These are phyloP conservation scores for Alloplasta piceator DNA, from an alignment of 2,888 invertebrate genomes.

Conservation along the genomic window DNA sequence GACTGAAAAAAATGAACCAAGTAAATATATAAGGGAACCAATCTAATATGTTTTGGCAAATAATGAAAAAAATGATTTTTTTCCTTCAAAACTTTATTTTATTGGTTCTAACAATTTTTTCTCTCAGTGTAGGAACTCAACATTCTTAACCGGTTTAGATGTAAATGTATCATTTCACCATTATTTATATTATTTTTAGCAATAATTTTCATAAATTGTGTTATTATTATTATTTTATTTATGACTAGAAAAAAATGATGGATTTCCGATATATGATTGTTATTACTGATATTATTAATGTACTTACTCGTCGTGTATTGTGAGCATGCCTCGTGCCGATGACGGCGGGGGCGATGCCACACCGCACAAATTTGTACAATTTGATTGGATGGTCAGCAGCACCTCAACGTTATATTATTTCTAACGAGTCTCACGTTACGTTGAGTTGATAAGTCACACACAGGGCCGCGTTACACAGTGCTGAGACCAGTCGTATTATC, in stretches of 20 bases:
- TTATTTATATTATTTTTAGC: background rate
- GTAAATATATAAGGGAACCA: too few relatives aligned
- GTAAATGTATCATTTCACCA: background rate
- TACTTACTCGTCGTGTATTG: constrained; percentile 77
- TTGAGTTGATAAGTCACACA: constrained; percentile 11
- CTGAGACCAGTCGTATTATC: constrained; percentile 74
- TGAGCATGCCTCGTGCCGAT: constrained; percentile 73
- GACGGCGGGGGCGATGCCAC: constrained; percentile 63
- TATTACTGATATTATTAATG: constrained; percentile 5
- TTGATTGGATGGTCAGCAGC: constrained; percentile 69
- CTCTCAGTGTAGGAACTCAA: too few relatives aligned
- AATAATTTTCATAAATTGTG: background rate
- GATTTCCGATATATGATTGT: too few relatives aligned
- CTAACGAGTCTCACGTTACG: constrained; percentile 42
- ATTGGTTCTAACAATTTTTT: too few relatives aligned
- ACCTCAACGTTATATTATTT: constrained; percentile 40
- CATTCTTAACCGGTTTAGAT: too few relatives aligned
- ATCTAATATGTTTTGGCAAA: too few relatives aligned
- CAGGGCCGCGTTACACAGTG: constrained; percentile 2
- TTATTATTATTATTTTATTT: background rate
- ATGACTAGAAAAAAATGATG: too few relatives aligned
- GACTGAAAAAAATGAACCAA: too few relatives aligned
- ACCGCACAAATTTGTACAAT: constrained; percentile 50
- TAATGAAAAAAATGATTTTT: too few relatives aligned
- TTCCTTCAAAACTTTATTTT: too few relatives aligned